These are phyloP conservation scores for Drosophila pandora DNA, from an alignment of 1,140 invertebrate genomes.

Conservation along the genomic window DNA sequence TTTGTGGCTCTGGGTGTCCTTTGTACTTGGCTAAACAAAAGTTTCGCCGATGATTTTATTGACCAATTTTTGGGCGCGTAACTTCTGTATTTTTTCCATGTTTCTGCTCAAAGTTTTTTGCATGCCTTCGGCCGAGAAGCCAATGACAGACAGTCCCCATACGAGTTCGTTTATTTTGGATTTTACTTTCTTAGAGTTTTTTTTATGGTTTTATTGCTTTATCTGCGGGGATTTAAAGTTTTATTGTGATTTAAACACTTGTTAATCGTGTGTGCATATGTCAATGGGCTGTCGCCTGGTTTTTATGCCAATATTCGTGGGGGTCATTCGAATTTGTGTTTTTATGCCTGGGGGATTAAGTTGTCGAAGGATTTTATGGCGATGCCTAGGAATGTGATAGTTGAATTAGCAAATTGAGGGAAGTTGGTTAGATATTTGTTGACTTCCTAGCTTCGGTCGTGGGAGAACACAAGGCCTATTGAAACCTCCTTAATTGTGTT, in stretches of 20 bases:
- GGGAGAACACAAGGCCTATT: too few species aligned
- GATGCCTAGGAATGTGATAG: not conserved
- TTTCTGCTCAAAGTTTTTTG: constrained; percentile 55
- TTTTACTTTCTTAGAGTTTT: constrained; percentile 49
- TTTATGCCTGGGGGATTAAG: constrained; percentile 30
- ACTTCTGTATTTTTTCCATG: constrained; percentile 51
- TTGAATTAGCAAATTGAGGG: not conserved
- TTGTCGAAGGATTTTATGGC: constrained; percentile 29
- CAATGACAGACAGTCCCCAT: constrained; percentile 44
- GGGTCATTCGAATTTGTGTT: constrained; percentile 15
- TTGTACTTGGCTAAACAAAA: constrained; percentile 69
- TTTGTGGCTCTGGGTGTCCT: constrained; percentile 64
- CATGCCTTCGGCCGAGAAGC: constrained; percentile 48
- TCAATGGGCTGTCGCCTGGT: constrained; percentile 55
- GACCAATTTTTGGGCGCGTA: constrained; percentile 81
- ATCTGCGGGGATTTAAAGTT: constrained; percentile 79
- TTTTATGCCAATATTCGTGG: constrained; percentile 27
- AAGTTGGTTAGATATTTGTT: not conserved
- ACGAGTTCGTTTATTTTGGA: constrained; percentile 50
- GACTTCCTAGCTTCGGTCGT: not conserved
- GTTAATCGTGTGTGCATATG: constrained; percentile 79
- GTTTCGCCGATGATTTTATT: constrained; percentile 81
- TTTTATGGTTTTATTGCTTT: constrained; percentile 74
- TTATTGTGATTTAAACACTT: constrained; percentile 83
- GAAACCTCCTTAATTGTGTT: too few species aligned